phyloP scores from a whole-genome alignment of 1,140 invertebrate species.

The Holcopasites calliopsidis region DNA sequence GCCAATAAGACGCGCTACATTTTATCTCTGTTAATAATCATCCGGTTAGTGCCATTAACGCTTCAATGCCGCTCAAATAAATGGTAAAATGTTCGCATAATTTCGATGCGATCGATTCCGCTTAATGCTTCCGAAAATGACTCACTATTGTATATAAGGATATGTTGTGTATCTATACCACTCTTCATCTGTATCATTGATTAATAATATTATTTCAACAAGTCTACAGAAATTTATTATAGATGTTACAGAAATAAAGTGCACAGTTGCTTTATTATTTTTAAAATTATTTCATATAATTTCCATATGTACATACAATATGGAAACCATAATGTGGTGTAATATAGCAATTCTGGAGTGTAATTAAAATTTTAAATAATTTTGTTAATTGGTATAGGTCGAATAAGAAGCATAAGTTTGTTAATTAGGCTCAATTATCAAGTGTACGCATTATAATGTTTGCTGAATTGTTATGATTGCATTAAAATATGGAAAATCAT shows the following conservation, averaged over 20 bases:
- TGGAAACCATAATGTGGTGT: too few species aligned
- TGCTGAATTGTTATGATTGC: too few species aligned
- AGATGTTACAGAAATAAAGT: not conserved
- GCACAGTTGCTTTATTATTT: not conserved
- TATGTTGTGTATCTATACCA: not conserved
- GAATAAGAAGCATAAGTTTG: too few species aligned
- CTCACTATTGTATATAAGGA: not conserved
- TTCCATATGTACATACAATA: too few species aligned
- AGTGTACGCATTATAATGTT: too few species aligned
- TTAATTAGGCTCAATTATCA: too few species aligned
- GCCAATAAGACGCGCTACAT: slow-evolving; percentile 20
- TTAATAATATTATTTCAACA: not conserved
- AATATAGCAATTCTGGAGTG: too few species aligned
- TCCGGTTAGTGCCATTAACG: not conserved
- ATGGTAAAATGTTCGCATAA: not conserved
- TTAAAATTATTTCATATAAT: too few species aligned
- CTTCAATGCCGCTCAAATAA: not conserved
- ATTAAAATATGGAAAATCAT: too few species aligned
- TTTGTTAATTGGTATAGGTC: too few species aligned
- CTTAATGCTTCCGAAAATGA: not conserved
- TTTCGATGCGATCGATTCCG: not conserved
- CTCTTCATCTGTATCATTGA: not conserved
- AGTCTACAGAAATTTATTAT: not conserved
- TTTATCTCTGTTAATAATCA: not conserved
- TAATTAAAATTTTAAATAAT: too few species aligned